Percentiles rank a stretch among this genome's conserved stretches.
Conservation (phyloP, 2,888 invertebrate species). For the Formica aserva region DNA sequence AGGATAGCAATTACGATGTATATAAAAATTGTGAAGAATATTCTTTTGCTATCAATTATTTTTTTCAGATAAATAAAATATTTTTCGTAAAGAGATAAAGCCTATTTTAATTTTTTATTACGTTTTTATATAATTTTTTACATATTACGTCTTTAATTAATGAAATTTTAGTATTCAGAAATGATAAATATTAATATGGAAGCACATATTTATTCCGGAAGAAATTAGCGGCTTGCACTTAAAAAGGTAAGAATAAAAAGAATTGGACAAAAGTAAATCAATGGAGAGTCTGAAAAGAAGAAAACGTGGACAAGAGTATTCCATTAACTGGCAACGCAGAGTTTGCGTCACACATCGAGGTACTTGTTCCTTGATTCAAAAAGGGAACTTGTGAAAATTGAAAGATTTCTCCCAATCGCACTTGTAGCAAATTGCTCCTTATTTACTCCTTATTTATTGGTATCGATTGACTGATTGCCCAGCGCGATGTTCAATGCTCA, state of each 20-base stretch:
- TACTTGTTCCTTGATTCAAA: slow-evolving; percentile 14
- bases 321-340: slow-evolving; percentile 27
- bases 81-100: neutral
- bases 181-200: neutral
- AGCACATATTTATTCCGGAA: neutral
- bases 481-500: neutral
- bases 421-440: neutral
- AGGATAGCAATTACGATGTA: neutral
- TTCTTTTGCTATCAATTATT: neutral
- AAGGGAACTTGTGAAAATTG: slow-evolving; percentile 10
- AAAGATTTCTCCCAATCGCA: neutral
- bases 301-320: slow-evolving; percentile 38
- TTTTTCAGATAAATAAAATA: neutral
- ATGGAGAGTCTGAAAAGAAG: slow-evolving; percentile 8
- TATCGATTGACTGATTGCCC: neutral
- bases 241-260: neutral
- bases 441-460: neutral
- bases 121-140: neutral
- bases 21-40: neutral
- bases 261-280: slow-evolving; percentile 29
- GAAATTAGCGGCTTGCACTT: slow-evolving; percentile 17
- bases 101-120: neutral
- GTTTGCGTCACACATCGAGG: slow-evolving; percentile 4
- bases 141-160: neutral
- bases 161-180: neutral